Percentiles rank a stretch among this genome's conserved stretches.
These are phyloP conservation scores for Drosophila anomelani DNA, from an alignment of 2,888 invertebrate genomes.

Conservation along the genomic window DNA sequence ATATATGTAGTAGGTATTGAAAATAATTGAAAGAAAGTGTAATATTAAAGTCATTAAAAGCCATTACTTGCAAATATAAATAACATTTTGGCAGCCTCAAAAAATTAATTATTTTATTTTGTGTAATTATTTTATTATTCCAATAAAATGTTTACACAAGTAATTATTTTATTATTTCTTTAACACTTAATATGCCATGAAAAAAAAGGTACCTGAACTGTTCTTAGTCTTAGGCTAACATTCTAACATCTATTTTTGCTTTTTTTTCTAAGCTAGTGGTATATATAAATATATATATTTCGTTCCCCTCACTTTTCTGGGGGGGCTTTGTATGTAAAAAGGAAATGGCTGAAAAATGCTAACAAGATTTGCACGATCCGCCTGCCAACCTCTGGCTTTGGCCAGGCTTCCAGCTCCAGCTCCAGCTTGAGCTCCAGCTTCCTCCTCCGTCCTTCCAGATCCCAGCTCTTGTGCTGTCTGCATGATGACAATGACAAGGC, in stretches of 20 bases:
- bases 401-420: slow-evolving; percentile 2
- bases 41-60: no score
- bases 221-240: not conserved
- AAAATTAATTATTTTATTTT: not conserved
- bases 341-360: slow-evolving; percentile 76
- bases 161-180: no score
- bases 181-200: no score
- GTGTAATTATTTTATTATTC: no score
- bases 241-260: not conserved
- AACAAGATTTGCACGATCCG: slow-evolving; percentile 72
- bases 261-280: slow-evolving; percentile 1
- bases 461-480: slow-evolving; percentile 52
- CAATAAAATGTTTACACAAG: no score
- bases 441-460: slow-evolving; percentile 24
- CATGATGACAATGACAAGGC: slow-evolving; percentile 69
- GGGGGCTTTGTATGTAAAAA: slow-evolving; percentile 54
- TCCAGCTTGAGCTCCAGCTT: not conserved
- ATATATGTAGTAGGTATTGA: not conserved
- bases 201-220: not conserved
- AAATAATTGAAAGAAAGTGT: not conserved
- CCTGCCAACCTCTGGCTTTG: slow-evolving; percentile 45
- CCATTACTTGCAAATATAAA: no score
- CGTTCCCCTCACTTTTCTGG: slow-evolving; percentile 23
- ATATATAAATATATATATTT: slow-evolving; percentile 10
- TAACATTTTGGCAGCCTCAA: no score